phyloP scores from a whole-genome alignment of 2,113 vertebrate species.

The Equus quagga region DNA sequence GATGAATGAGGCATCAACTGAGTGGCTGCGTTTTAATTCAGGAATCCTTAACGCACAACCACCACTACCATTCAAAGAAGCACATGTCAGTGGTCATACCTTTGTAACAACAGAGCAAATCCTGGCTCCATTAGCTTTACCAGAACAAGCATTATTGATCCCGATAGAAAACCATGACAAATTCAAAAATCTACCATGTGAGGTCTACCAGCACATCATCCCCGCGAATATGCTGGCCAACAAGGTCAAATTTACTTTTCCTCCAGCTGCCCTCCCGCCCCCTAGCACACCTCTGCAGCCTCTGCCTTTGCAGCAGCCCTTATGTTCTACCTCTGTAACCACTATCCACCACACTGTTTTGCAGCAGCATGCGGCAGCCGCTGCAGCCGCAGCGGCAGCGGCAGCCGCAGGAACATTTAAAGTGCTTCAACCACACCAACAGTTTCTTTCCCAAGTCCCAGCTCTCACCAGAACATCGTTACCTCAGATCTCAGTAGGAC shows the following conservation, averaged over 20 bases:
- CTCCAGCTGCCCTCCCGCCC: slow-evolving; percentile 79
- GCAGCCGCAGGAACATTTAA: slow-evolving; percentile 80
- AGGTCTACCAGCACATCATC: slow-evolving; percentile 87
- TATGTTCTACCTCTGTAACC: slow-evolving; percentile 90
- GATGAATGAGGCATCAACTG: slow-evolving; percentile 69
- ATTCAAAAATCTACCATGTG: slow-evolving; percentile 87
- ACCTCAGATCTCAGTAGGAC: slow-evolving; percentile 85
- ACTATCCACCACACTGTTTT: slow-evolving; percentile 90
- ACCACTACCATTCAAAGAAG: slow-evolving; percentile 86
- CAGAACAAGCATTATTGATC: slow-evolving; percentile 87
- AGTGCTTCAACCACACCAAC: slow-evolving; percentile 90
- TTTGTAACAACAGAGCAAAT: slow-evolving; percentile 85
- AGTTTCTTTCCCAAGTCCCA: slow-evolving; percentile 89
- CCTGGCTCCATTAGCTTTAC: slow-evolving; percentile 84
- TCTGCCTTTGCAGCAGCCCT: slow-evolving; percentile 85
- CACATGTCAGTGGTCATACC: slow-evolving; percentile 82
- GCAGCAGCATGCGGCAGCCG: slow-evolving; percentile 86
- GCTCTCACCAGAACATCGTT: slow-evolving; percentile 87
- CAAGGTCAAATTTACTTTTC: slow-evolving; percentile 89
- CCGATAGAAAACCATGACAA: slow-evolving; percentile 86
- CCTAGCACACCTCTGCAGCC: slow-evolving; percentile 85
- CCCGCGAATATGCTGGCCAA: slow-evolving; percentile 86
- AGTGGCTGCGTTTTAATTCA: slow-evolving; percentile 85
- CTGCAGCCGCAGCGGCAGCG: slow-evolving; percentile 58
- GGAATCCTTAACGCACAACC: slow-evolving; percentile 82